A percentile compares a stretch with the other conserved stretches of the same genome.
Conservation (phyloP, 2,797 vertebrate genomes). For the Nannoperca obscura region DNA sequence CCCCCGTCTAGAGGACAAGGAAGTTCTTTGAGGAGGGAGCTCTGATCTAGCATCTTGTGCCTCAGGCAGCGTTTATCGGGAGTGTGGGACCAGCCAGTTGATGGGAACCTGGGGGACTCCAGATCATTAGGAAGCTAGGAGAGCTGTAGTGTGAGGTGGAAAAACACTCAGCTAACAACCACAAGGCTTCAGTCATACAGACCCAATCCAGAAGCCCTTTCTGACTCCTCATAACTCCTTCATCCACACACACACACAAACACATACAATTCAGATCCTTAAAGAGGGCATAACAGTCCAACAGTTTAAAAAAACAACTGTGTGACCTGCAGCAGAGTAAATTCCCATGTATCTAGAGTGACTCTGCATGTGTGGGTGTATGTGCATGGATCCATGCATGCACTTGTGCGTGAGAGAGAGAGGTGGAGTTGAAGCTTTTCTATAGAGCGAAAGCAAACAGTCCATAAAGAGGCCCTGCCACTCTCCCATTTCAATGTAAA, state of each 20-base stretch:
- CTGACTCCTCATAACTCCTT: slow-evolving; percentile 69
- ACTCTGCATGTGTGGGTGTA: slow-evolving; percentile 38
- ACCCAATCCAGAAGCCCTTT: slow-evolving; percentile 53
- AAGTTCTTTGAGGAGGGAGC: slow-evolving; percentile 41
- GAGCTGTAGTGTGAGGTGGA: slow-evolving; percentile 51
- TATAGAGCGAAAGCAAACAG: slow-evolving; percentile 84
- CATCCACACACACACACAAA: slow-evolving; percentile 23
- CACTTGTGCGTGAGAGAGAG: slow-evolving; percentile 62
- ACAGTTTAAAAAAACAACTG: slow-evolving; percentile 71
- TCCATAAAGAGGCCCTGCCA: slow-evolving; percentile 85
- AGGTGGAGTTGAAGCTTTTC: slow-evolving; percentile 78
- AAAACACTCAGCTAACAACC: slow-evolving; percentile 70
- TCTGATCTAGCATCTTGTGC: slow-evolving; percentile 40
- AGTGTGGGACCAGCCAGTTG: slow-evolving; percentile 49
- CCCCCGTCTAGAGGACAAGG: slow-evolving; percentile 43
- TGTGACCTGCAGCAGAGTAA: slow-evolving; percentile 69
- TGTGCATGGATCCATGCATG: slow-evolving; percentile 34
- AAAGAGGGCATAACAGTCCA: slow-evolving; percentile 62
- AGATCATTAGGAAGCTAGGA: slow-evolving; percentile 56
- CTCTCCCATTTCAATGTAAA: slow-evolving; percentile 90
- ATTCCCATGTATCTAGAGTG: slow-evolving; percentile 75
- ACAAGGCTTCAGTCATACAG: slow-evolving; percentile 74
- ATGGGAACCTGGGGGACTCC: slow-evolving; percentile 61
- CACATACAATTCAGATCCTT: slow-evolving; percentile 25
- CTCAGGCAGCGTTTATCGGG: slow-evolving; percentile 46